A percentile compares a stretch with the other conserved stretches of the same genome.
Evolutionary conservation across 2,888 invertebrate genomes (phyloP).

Genomic region (Isotomurus palustris): DNA sequence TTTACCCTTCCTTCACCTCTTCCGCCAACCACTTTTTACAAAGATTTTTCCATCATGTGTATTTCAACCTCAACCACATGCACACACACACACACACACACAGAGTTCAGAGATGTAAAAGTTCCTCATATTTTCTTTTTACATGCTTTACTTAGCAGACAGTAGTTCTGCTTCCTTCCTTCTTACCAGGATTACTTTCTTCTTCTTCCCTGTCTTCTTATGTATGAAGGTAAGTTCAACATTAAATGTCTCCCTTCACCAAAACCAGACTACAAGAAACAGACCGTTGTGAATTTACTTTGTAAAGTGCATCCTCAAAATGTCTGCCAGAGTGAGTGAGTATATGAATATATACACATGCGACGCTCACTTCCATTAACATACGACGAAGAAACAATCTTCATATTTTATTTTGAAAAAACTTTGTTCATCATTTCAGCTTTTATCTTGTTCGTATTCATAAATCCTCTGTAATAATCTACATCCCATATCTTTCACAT

Average conservation of each 20-base stretch:
- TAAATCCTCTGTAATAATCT: constrained; percentile 8
- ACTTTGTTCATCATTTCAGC: constrained; percentile 10
- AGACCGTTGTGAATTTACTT: too few relatives aligned
- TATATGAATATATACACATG: too few relatives aligned
- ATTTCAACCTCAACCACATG: background rate
- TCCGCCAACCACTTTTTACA: constrained; percentile 13
- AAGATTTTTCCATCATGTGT: background rate
- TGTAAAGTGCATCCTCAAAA: too few relatives aligned
- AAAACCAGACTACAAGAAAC: too few relatives aligned
- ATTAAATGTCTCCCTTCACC: too few relatives aligned
- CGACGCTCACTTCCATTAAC: constrained; percentile 5
- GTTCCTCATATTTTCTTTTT: too few relatives aligned
- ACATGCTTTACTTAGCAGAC: too few relatives aligned
- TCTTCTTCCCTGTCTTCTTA: constrained; percentile 7
- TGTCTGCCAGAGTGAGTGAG: too few relatives aligned
- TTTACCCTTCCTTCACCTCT: constrained; percentile 22
- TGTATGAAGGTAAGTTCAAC: too few relatives aligned
- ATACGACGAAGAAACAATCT: constrained; percentile 7
- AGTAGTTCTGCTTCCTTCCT: too few relatives aligned
- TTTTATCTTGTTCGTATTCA: constrained; percentile 11
- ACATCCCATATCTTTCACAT: background rate
- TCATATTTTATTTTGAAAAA: constrained; percentile 10
- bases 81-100: background rate
- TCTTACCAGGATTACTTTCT: too few relatives aligned
- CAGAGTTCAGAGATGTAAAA: too few relatives aligned